Evolutionary conservation across 1,140 invertebrate genomes (phyloP).

Genomic region (Portunus trituberculatus): DNA sequence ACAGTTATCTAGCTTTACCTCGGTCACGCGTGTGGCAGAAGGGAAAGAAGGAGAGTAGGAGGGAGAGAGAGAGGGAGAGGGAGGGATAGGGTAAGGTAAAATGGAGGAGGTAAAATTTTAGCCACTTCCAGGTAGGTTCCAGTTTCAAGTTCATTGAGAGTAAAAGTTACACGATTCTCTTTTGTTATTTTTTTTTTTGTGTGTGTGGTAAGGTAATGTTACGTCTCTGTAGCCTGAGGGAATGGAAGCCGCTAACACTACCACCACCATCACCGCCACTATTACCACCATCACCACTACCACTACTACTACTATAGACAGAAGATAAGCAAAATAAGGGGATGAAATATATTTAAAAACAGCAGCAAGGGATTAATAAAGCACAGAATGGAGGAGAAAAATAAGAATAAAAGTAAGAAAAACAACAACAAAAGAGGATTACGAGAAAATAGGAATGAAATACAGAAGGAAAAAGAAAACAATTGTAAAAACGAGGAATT

Average conservation of each 20-base stretch:
- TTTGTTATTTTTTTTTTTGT: no score
- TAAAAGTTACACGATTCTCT: neutral
- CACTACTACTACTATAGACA: no score
- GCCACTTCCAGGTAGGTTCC: no score
- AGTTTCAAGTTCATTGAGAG: conserved; percentile 30
- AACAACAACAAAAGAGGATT: neutral
- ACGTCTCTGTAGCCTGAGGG: no score
- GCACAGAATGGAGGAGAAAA: neutral
- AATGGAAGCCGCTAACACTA: no score
- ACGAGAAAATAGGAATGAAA: neutral
- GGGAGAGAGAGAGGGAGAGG: neutral
- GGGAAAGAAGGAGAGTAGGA: neutral
- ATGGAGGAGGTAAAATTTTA: neutral
- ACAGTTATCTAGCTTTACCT: neutral
- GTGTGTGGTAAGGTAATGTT: no score
- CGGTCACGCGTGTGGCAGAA: neutral
- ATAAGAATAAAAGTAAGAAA: neutral
- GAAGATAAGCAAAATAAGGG: no score
- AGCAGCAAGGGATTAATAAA: neutral
- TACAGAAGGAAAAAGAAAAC: neutral
- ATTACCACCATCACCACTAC: no score
- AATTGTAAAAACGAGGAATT: neutral
- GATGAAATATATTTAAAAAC: no score
- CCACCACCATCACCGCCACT: no score
- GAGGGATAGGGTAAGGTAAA: neutral